Evolutionary conservation across 2,888 invertebrate species (phyloP).

Genomic region (Drosophila fulvimacula): DNA sequence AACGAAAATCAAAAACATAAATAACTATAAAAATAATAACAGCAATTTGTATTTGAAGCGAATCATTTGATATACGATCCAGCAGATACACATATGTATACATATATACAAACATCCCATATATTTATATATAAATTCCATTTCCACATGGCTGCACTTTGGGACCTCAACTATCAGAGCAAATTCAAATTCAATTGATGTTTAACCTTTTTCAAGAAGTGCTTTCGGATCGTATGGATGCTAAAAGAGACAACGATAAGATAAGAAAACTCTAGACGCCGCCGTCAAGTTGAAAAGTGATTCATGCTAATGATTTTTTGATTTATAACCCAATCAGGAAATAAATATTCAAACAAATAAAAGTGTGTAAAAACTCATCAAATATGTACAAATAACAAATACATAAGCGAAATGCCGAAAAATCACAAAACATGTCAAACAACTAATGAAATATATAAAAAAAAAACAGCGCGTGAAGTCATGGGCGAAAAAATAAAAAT

Average conservation of each 20-base stretch:
- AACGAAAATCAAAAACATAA: not conserved
- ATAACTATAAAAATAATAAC: not conserved
- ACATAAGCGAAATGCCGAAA: conserved; percentile 35
- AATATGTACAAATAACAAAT: conserved; percentile 4
- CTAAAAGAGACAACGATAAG: conserved; percentile 11
- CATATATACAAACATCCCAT: not conserved
- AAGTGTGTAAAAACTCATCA: conserved; percentile 29
- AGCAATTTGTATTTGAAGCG: not conserved
- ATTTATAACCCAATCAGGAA: conserved; percentile 27
- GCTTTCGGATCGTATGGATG: conserved; percentile 10
- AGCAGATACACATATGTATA: not conserved
- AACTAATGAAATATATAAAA: conserved; percentile 34
- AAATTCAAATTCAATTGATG: conserved; percentile 27
- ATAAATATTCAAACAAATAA: conserved; percentile 30
- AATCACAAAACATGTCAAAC: conserved; percentile 68
- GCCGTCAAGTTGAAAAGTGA: not conserved
- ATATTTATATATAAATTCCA: conserved; percentile 1
- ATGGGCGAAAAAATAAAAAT: conserved; percentile 52
- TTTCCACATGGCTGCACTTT: conserved; percentile 50
- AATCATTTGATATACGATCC: conserved; percentile 4
- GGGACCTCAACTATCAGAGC: not conserved
- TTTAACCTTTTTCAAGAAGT: conserved; percentile 18
- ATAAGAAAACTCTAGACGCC: not conserved
- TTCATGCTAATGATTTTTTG: conserved; percentile 11
- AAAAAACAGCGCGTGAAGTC: conserved; percentile 59